Evolutionary conservation across 2,797 vertebrate species (phyloP), one percentile per base, ranked within the genome.

Genomic region (Pseudochromis fuscus): DNA sequence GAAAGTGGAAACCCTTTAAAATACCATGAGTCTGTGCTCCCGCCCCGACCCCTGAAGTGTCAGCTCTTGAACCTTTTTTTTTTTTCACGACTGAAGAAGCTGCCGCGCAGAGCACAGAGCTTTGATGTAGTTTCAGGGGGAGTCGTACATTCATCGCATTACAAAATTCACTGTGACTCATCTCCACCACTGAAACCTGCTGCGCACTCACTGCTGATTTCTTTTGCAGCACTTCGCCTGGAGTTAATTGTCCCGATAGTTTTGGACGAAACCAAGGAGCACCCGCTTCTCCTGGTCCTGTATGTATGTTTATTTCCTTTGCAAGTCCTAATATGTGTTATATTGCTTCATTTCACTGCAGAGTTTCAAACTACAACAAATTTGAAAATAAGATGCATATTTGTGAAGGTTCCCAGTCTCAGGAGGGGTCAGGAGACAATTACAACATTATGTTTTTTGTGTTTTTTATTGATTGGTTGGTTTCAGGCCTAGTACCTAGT

Each of bases 281-380:
- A 94, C 33, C 92, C 93, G 2, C 87, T 95, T 5, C 60, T 95
- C 3, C 82, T 95, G 23, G 70, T 94, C 38, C 79, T 94, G 94
- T 95, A 91, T 0, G 92, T 90, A 40, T 30, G 30, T 30, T 8
- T 35, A 11, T 18, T 21, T 48, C 24, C 28, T 8, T 5, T 60
- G n/a, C 21, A 52, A 18, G n/a, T 40, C 1, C 67, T 42, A 33
- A 27, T 24, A 6, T 7, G 15, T 23, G 30, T 58, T 52, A 6
- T 40, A 25, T 28, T 35, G 38, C 18, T 50, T 38, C 1, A 42
- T 40, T 18, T 40, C n/a, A n/a, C n/a, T n/a, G n/a, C n/a, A 40
- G 1, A 18, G 37, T 40, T 4, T 40, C 15, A 38, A 38, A 38
- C 15, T n/a, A n/a, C n/a, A n/a, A n/a, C n/a, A n/a, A n/a, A n/a